A percentile compares a stretch with the other conserved stretches of the same genome.
phyloP scores from a whole-genome alignment of 2,888 invertebrate species.

The Lottia scabra region DNA sequence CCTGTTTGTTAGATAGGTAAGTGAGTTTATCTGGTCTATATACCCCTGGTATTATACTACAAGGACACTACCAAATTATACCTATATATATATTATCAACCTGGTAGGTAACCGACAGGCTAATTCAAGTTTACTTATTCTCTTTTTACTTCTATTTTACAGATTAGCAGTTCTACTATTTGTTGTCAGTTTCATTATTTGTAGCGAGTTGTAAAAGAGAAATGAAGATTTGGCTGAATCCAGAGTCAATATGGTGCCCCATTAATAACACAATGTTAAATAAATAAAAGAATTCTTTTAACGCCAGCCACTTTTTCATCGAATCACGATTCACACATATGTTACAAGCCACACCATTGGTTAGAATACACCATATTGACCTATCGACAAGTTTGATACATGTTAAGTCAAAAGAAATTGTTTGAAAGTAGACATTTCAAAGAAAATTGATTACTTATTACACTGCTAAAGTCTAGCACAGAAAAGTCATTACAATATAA shows the following conservation, averaged over 20 bases:
- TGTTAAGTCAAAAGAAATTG: not conserved
- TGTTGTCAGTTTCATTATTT: slow-evolving; percentile 3
- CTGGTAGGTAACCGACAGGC: not conserved
- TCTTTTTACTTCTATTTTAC: slow-evolving; percentile 3
- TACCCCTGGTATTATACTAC: too few relatives aligned
- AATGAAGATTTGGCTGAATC: not conserved
- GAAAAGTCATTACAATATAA: too few relatives aligned
- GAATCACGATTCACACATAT: slow-evolving; percentile 1
- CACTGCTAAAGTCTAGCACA: too few relatives aligned
- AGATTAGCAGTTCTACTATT: not conserved
- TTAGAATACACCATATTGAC: not conserved
- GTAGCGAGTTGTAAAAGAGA: not conserved
- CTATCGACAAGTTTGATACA: not conserved
- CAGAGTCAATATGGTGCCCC: not conserved
- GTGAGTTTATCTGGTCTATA: too few relatives aligned
- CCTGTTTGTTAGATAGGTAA: slow-evolving; percentile 1
- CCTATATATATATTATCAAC: not conserved
- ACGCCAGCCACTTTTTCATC: not conserved
- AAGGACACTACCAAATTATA: not conserved
- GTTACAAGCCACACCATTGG: slow-evolving; percentile 6
- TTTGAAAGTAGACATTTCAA: too few relatives aligned
- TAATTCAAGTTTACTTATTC: not conserved
- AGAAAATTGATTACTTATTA: too few relatives aligned
- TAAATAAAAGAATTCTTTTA: not conserved
- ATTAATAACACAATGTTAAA: slow-evolving; percentile 5